These are phyloP conservation scores for Zaprionus taronus DNA, from an alignment of 1,140 invertebrate genomes.

Conservation along the genomic window DNA sequence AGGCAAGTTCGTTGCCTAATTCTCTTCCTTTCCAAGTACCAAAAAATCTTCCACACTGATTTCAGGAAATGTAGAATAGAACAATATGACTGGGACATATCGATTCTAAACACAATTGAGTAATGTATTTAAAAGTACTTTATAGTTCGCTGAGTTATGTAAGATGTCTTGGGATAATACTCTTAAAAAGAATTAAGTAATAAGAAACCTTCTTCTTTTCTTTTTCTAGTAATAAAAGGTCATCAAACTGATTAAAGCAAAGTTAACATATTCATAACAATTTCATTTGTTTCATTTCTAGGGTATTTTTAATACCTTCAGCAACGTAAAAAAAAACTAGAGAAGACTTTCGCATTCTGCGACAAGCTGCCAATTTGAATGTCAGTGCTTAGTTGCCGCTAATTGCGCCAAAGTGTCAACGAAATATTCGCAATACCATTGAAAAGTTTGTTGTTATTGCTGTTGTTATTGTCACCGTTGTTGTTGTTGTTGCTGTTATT, in stretches of 20 bases:
- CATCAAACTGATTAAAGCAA: background rate
- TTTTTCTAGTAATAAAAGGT: background rate
- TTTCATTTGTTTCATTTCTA: background rate
- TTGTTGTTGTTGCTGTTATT: slow-evolving; percentile 7
- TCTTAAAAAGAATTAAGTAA: too few species aligned
- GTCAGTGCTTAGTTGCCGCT: slow-evolving; percentile 33
- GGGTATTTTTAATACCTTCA: background rate
- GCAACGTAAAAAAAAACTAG: background rate
- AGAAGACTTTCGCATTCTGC: slow-evolving; percentile 8
- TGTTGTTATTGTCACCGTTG: background rate
- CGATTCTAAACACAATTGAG: too few species aligned
- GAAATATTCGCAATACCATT: slow-evolving; percentile 31
- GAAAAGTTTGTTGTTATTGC: background rate
- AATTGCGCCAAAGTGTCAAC: slow-evolving; percentile 50
- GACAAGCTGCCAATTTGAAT: slow-evolving; percentile 36
- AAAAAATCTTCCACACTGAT: background rate
- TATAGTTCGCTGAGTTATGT: too few species aligned
- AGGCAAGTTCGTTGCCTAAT: slow-evolving; percentile 60
- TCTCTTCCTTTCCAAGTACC: slow-evolving; percentile 45
- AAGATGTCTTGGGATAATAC: too few species aligned
- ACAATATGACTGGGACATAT: too few species aligned
- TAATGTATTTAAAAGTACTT: too few species aligned
- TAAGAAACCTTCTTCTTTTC: slow-evolving; percentile 17
- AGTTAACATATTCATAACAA: background rate
- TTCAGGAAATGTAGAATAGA: too few species aligned